A percentile compares a stretch with the other conserved stretches of the same genome.
Evolutionary conservation across 2,888 invertebrate genomes (phyloP).

Genomic region (Mythimna albipuncta): DNA sequence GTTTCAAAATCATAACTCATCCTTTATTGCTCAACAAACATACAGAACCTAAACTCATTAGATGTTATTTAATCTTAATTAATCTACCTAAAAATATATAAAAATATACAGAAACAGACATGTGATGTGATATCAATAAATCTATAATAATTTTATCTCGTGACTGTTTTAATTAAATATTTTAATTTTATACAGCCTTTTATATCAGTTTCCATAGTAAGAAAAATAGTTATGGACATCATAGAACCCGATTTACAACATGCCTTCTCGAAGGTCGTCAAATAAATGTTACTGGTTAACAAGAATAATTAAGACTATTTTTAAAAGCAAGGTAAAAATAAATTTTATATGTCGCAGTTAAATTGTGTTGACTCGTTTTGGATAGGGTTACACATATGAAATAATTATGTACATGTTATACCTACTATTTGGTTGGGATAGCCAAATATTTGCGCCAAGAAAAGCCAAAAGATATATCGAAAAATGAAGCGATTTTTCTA

Average conservation of each 20-base stretch:
- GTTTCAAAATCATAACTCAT: no score
- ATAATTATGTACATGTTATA: no score
- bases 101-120: no score
- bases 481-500: no score
- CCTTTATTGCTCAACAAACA: no score
- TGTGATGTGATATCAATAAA: no score
- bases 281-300: not conserved
- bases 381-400: not conserved
- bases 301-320: conserved; percentile 6
- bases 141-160: not conserved
- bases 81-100: no score
- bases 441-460: not conserved
- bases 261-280: conserved; percentile 19
- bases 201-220: not conserved
- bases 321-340: conserved; percentile 8
- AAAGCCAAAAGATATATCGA: not conserved
- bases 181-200: conserved; percentile 5
- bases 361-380: conserved; percentile 4
- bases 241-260: conserved; percentile 29
- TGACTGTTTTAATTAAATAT: conserved; percentile 13
- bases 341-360: conserved; percentile 1
- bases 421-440: not conserved
- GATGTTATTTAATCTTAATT: no score
- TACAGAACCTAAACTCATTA: no score
- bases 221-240: not conserved